Evolutionary conservation across 2,888 invertebrate genomes (phyloP), one percentile per base, ranked within the genome.

Genomic region (Deilephila porcellus): DNA sequence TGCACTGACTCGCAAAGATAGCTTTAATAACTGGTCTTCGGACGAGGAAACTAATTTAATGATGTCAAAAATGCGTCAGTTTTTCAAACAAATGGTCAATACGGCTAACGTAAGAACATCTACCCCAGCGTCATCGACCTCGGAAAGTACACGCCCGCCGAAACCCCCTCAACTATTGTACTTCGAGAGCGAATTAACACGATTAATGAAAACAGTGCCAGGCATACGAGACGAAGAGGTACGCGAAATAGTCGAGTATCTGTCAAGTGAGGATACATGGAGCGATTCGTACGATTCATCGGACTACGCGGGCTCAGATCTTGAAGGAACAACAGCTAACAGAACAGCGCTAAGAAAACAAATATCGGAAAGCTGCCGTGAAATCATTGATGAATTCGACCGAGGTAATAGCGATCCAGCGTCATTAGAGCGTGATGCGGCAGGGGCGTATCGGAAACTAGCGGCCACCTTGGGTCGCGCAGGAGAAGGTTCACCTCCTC

Each of bases 11-110:
- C 95, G 98, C 77, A 98, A 98, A 90, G 98, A 98, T 89, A 98
- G 98, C 87, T 98, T 98, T 92, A 98, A 98, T 88, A 98, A 98
- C 86, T 98, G 98, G 98, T 98, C 98, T 78, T 98, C 98, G 4
- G 98, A 98, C 85, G 98, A 98, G 87, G 98, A 98, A 92, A 98
- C 98, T 3, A 98, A 98, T 89, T 92, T 98, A 64, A 98, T 98
- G 98, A 98, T 98, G 98, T 97, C 97, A 59, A 98, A 98, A 93
- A 98, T 98, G 98, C 95, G 98, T 2, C 98, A 98, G 83, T 98
- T 98, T 90, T 98, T 98, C 90, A 98, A 98, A 91, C 98, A 98
- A 71, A 97, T 98, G 95, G 96, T 98, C n/a, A 97, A 97, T 56
- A 95, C 96, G 29, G 92, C 95, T 1, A 96, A 95, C 72, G 95